Evolutionary conservation across 2,888 invertebrate genomes (phyloP), one percentile per base, ranked within the genome.

Genomic region (Limenitis camilla): DNA sequence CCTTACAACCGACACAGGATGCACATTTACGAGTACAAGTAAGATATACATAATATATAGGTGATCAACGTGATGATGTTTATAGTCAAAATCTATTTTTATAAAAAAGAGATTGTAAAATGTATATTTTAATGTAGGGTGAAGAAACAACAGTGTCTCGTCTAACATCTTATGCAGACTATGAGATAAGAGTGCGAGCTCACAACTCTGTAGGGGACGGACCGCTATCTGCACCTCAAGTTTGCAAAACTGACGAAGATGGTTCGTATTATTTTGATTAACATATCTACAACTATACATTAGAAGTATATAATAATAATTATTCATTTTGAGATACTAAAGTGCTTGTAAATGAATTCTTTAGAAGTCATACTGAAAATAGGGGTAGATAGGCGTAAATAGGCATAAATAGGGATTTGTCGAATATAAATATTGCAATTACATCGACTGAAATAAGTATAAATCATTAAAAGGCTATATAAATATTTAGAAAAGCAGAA

Each of bases 161-260:
- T 6, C 78, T 96, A 55, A 91, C 93, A 63, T 93, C 95, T 63
- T 95, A 92, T 70, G 94, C 95, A 27, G 96, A 96, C 81, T 96
- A 96, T 77, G 95, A 95, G 59, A 90, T 96, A 59, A 90, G 94
- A 68, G 93, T 95, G 5, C 81, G 94, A 65, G 96, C 96, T 7
- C 95, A 92, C 72, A 96, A 96, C 4, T 91, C 93, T 30, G 94
- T 93, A 5, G 96, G 96, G 0, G 96, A 96, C 68, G 96, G 96
- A 0, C 90, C 93, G 11, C 84, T 94, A 56, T 94, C 94, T 64
- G 81, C 89, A 33, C 90, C 95, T 9, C 90, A 94, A 68, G 91
- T 91, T 71, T 95, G 96, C 76, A 90, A 91, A 60, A 96, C 96
- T 5, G 93, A 94, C 68, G 95, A 96, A 83, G 96, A 96, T 76